Conservation (phyloP, 2,888 invertebrate species). For the Aphodius granarius region DNA sequence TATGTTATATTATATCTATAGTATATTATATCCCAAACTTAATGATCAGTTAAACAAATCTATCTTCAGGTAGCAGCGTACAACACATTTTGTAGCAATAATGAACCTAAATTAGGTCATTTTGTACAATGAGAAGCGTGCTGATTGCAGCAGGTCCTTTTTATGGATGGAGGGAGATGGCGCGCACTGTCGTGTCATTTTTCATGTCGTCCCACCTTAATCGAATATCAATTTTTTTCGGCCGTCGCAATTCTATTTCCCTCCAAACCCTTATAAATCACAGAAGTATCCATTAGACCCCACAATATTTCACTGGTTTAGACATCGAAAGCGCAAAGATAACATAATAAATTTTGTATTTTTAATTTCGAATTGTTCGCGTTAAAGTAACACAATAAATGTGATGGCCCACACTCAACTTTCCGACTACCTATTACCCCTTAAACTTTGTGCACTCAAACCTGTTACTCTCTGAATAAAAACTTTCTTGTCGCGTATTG, state of each 20-base stretch:
- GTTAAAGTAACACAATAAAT: too few species aligned
- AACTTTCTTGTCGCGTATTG: background rate
- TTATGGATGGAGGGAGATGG: background rate
- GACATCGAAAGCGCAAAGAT: background rate
- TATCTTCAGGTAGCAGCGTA: too few species aligned
- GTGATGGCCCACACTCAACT: too few species aligned
- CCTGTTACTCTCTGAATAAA: too few species aligned
- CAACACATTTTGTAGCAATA: too few species aligned
- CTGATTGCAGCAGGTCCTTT: background rate
- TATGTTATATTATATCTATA: too few species aligned
- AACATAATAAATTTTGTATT: background rate
- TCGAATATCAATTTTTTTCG: background rate
- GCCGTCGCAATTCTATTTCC: background rate
- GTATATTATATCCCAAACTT: too few species aligned
- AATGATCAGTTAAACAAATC: too few species aligned
- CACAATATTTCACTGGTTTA: background rate
- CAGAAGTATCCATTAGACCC: background rate
- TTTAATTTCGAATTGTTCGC: background rate
- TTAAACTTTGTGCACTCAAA: too few species aligned
- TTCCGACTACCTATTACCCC: too few species aligned
- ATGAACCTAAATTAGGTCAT: background rate
- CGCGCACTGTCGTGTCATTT: background rate
- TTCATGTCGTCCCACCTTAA: background rate
- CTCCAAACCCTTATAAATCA: background rate
- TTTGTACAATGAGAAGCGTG: background rate